These are phyloP conservation scores for Ivindomyrus marchei DNA, from an alignment of 2,113 vertebrate species.

Conservation along the genomic window DNA sequence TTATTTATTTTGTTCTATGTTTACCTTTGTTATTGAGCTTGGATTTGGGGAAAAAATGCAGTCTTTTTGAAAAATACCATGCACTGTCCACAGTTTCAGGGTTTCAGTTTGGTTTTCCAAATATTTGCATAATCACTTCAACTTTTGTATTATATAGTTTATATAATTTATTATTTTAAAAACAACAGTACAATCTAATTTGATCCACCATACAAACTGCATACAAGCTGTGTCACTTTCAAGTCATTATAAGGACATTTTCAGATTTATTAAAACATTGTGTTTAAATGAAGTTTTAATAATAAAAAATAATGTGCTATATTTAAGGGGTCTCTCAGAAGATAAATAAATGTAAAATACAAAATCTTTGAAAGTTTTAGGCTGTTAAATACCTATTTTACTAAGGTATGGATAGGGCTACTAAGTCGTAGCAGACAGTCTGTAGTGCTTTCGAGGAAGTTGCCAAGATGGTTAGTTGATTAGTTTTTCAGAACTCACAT, in stretches of 20 bases:
- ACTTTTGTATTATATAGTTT: neutral
- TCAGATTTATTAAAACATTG: neutral
- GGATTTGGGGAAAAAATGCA: neutral
- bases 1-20: neutral
- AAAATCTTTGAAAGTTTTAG: neutral
- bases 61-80: neutral
- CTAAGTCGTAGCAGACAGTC: conserved; percentile 50
- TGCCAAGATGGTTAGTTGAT: conserved; percentile 35
- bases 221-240: neutral
- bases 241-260: neutral
- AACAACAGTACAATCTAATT: neutral
- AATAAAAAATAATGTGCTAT: neutral
- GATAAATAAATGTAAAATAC: neutral
- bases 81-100: neutral
- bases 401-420: conserved; percentile 60
- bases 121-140: neutral
- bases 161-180: neutral
- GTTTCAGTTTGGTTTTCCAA: neutral
- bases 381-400: conserved; percentile 48
- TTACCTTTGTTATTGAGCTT: neutral
- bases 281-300: neutral
- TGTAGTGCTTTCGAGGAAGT: conserved; percentile 40
- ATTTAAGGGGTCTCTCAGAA: neutral
- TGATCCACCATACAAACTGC: neutral
- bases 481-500: neutral